Percentiles rank a stretch among this genome's conserved stretches.
These are phyloP conservation scores for Thunnus thynnus DNA, from an alignment of 2,113 vertebrate genomes.

Conservation along the genomic window DNA sequence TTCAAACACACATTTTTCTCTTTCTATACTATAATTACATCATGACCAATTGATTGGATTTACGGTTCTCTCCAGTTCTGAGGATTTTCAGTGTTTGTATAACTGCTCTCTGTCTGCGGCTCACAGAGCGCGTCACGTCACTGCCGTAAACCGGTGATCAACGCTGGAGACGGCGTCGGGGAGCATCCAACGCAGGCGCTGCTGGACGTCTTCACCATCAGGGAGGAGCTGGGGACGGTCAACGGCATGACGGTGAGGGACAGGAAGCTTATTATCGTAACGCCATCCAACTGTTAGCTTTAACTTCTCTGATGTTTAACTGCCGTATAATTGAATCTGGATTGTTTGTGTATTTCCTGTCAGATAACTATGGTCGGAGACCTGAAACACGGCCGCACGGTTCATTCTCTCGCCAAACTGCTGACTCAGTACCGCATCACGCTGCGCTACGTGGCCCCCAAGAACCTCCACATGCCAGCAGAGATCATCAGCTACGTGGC, in stretches of 20 bases:
- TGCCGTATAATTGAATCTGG: no score
- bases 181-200: conserved; percentile 97
- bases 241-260: conserved; percentile 96
- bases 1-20: no score
- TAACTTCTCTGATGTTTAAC: no score
- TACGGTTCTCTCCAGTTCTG: no score
- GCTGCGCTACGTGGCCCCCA: conserved; percentile 94
- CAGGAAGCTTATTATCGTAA: no score
- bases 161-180: conserved; percentile 95
- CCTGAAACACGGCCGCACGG: conserved; percentile 96
- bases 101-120: no score
- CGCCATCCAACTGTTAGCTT: no score
- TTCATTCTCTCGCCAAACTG: conserved; percentile 95
- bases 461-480: conserved; percentile 90
- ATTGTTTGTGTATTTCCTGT: neutral
- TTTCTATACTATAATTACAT: no score
- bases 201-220: conserved; percentile 97
- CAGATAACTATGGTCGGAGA: conserved; percentile 99
- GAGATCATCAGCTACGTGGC: conserved; percentile 92
- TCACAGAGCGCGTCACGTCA: conserved; percentile 90
- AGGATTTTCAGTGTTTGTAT: neutral
- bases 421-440: conserved; percentile 96
- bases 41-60: no score
- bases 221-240: conserved; percentile 98
- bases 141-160: conserved; percentile 95